Base-by-base conservation (phyloP, 2,113 vertebrate genomes). In the Ginglymostoma cirratum region DNA sequence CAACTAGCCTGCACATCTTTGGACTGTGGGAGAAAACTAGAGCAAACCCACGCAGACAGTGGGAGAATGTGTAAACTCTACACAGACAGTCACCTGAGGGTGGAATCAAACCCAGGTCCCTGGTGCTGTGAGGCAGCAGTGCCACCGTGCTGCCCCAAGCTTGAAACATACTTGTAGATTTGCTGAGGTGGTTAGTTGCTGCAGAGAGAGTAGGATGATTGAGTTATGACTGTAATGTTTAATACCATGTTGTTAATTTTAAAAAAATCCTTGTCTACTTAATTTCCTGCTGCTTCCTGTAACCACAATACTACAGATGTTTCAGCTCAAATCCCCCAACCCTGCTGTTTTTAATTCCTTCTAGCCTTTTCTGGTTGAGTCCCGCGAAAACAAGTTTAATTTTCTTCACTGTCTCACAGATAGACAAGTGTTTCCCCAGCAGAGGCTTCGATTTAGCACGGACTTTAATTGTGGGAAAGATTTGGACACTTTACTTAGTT, bases 401-500 rank as follows among this genome's bases (percentile, higher is more conserved):
- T 94, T 69, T 69, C 92, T 42, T 67, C 61, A 69, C 12, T 70
- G 66, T 19, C 67, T 95, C 94, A 72, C 21, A 70, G 93, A 70
- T 70, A 94, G 38, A 27, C 66, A 94, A 42, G n/a, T 21, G 24
- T 72, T 72, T 72, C 94, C 94, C 69, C 67, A 72, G 67, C 24
- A 48, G 48, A 61, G 87, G 55, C 24, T 95, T 95, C 45, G 67
- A 95, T 72, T 72, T 24, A 95, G 69, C 94, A 27, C 69, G 24
- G 94, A 15, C 38, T 48, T 67, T 69, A 72, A 95, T 95, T 95
- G 94, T 72, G 67, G 69, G 94, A 72, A 95, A 72, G 45, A 70
- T 72, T 69, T 69, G 92, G 66, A 23, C 92, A 94, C 65, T 69
- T 94, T 94, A 70, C 67, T 48, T 95, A 48, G 23, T 48, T 48